phyloP scores from a whole-genome alignment of 1,140 invertebrate genomes.

The Phenacoccus solenopsis region DNA sequence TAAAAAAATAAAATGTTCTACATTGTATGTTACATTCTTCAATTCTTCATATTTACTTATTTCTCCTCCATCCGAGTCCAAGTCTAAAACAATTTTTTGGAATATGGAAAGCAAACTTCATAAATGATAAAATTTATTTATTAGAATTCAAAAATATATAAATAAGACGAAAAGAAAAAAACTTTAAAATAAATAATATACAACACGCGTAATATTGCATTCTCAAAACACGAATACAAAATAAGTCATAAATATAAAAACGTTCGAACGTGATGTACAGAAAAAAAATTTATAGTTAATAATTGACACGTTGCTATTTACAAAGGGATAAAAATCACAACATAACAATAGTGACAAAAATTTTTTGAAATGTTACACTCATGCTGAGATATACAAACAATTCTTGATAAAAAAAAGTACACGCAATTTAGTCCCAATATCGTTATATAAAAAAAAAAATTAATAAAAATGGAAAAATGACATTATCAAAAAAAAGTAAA shows the following conservation, averaged over 20 bases:
- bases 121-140: not conserved
- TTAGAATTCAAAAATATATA: not conserved
- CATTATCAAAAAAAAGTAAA: not conserved
- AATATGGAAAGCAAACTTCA: too few species aligned
- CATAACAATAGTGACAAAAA: not conserved
- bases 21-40: too few species aligned
- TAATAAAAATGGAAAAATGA: not conserved
- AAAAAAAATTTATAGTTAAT: not conserved
- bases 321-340: slow-evolving; percentile 1
- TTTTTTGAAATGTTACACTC: not conserved
- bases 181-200: not conserved
- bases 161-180: not conserved
- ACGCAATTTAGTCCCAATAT: not conserved
- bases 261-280: slow-evolving; percentile 6
- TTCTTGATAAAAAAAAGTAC: not conserved
- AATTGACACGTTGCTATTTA: slow-evolving; percentile 4
- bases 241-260: slow-evolving; percentile 7
- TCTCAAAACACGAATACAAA: not conserved
- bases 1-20: too few species aligned
- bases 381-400: not conserved
- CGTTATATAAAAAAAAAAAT: not conserved
- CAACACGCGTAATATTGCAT: not conserved
- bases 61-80: too few species aligned
- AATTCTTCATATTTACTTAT: too few species aligned
- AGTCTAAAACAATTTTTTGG: too few species aligned